Percentiles rank a stretch among this genome's conserved stretches.
Conservation (phyloP, 2,888 invertebrate genomes). For the Clistopyga incitator region DNA sequence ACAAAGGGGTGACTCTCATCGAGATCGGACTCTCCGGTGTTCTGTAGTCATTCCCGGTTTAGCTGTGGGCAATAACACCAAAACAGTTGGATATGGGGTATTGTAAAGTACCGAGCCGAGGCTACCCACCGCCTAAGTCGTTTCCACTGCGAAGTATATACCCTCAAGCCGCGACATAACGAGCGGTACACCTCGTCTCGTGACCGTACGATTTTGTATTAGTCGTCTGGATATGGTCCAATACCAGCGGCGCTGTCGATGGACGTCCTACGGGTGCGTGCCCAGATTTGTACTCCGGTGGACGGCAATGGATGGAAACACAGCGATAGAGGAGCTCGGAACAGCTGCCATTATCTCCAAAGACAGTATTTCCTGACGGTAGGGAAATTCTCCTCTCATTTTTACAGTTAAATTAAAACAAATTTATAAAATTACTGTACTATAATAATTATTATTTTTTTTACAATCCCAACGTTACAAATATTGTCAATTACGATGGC, state of each 20-base stretch:
- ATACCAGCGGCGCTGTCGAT: conserved; percentile 19
- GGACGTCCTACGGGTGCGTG: not conserved
- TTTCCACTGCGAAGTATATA: conserved; percentile 49
- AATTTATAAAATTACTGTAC: too few species aligned
- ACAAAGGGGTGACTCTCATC: conserved; percentile 46
- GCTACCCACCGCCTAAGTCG: conserved; percentile 20
- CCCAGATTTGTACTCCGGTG: conserved; percentile 35
- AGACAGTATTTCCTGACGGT: conserved; percentile 62
- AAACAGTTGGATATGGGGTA: conserved; percentile 62
- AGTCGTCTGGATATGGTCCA: conserved; percentile 3
- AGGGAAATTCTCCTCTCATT: too few species aligned
- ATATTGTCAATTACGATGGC: too few species aligned
- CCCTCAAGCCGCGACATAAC: conserved; percentile 59
- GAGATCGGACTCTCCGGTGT: conserved; percentile 48
- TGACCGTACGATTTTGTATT: conserved; percentile 11
- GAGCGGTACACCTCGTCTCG: conserved; percentile 39
- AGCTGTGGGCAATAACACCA: conserved; percentile 69
- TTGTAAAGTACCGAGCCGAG: conserved; percentile 5
- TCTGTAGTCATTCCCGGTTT: not conserved
- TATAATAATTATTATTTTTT: too few species aligned
- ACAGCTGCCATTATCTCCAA: conserved; percentile 69
- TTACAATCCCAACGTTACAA: too few species aligned
- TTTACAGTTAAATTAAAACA: too few species aligned
- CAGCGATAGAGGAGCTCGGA: conserved; percentile 49
- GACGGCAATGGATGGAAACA: conserved; percentile 59